phyloP scores from a whole-genome alignment of 2,113 vertebrate species.

The Chitala chitala region DNA sequence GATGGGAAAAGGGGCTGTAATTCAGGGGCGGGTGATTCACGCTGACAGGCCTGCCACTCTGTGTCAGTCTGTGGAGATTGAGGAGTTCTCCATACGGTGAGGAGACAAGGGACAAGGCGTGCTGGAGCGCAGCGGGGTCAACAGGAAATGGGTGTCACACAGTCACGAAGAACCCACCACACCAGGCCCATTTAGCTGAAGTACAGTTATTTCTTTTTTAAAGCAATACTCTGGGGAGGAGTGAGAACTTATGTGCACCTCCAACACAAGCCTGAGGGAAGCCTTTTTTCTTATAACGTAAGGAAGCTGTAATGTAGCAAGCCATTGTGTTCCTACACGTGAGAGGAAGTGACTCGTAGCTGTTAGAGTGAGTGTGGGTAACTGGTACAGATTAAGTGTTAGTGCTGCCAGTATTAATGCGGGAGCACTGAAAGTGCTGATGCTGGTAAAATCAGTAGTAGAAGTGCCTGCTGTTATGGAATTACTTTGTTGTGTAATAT shows the following conservation, averaged over 20 bases:
- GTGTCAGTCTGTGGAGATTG: conserved; percentile 16
- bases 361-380: no score
- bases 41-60: conserved; percentile 25
- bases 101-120: not conserved
- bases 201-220: not conserved
- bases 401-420: no score
- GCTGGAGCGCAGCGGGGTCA: not conserved
- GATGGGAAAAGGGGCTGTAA: not conserved
- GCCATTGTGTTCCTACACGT: no score
- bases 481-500: no score
- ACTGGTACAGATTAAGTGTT: no score
- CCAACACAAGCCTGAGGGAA: no score
- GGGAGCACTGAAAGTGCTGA: no score
- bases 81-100: conserved; percentile 2
- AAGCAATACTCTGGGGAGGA: no score
- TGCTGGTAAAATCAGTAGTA: no score
- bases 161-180: not conserved
- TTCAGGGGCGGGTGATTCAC: conserved; percentile 12
- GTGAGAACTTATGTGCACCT: not conserved
- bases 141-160: not conserved
- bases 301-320: not conserved
- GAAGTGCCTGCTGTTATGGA: no score
- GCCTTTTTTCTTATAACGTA: not conserved
- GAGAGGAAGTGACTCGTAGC: no score
- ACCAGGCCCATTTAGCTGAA: not conserved